Evolutionary conservation across 2,888 invertebrate genomes (phyloP).

Genomic region (Drosophila bunnanda): DNA sequence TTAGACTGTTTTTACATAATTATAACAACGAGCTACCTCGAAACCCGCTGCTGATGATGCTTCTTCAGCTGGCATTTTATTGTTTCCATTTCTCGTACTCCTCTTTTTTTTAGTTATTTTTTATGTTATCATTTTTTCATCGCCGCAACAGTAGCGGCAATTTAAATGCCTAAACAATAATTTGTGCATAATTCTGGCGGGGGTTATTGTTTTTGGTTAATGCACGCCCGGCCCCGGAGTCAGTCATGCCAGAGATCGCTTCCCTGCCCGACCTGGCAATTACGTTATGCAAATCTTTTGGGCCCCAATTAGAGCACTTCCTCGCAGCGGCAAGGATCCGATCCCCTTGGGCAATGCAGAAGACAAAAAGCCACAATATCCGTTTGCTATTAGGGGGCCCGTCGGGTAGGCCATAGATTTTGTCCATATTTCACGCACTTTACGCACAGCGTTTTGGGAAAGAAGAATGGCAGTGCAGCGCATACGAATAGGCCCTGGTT

Average conservation of each 20-base stretch:
- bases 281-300: slow-evolving; percentile 68
- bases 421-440: slow-evolving; percentile 63
- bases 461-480: slow-evolving; percentile 56
- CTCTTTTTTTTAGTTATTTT: too few relatives aligned
- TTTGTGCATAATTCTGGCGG: slow-evolving; percentile 70
- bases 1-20: slow-evolving; percentile 80
- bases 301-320: slow-evolving; percentile 68
- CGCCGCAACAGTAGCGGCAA: slow-evolving; percentile 62
- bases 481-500: slow-evolving; percentile 77
- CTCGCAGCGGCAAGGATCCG: slow-evolving; percentile 25
- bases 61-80: slow-evolving; percentile 54
- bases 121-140: slow-evolving; percentile 17
- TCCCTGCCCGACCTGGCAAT: slow-evolving; percentile 56
- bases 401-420: slow-evolving; percentile 50
- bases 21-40: slow-evolving; percentile 71
- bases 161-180: slow-evolving; percentile 81
- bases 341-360: slow-evolving; percentile 48
- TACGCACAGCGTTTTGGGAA: slow-evolving; percentile 62
- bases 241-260: slow-evolving; percentile 47
- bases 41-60: slow-evolving; percentile 37
- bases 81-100: slow-evolving; percentile 40
- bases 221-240: slow-evolving; percentile 54
- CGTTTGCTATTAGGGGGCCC: slow-evolving; percentile 77
- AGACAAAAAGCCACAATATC: slow-evolving; percentile 76
- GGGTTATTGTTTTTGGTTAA: slow-evolving; percentile 80